A percentile compares a stretch with the other conserved stretches of the same genome.
Evolutionary conservation across 1,140 invertebrate species (phyloP).

Genomic region (Lanistes nyassanus): DNA sequence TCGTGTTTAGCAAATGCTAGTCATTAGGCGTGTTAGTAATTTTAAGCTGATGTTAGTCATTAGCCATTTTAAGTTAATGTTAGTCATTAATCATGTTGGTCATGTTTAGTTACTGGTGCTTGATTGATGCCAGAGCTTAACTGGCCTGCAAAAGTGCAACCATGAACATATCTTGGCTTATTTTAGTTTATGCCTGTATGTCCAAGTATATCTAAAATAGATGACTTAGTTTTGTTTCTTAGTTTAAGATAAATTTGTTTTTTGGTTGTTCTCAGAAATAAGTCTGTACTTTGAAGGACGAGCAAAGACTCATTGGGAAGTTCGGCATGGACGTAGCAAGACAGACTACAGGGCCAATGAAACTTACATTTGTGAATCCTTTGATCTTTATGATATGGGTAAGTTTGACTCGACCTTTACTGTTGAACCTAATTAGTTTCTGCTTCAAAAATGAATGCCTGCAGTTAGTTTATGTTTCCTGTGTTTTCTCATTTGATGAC

Average conservation of each 20-base stretch:
- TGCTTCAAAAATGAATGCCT: background rate
- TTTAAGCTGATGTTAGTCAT: too few species aligned
- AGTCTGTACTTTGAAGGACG: conserved; percentile 43
- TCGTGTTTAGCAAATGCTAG: too few species aligned
- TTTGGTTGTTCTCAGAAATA: conserved; percentile 31
- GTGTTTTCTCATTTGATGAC: background rate
- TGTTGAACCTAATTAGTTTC: background rate
- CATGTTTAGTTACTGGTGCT: background rate
- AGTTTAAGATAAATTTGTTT: background rate
- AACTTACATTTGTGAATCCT: conserved; percentile 41
- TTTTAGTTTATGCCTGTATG: background rate
- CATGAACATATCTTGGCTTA: background rate
- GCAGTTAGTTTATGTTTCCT: background rate
- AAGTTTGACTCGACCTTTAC: background rate
- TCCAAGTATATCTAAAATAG: background rate
- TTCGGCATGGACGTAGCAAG: conserved; percentile 40
- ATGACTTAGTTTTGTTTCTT: background rate
- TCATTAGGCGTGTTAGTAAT: too few species aligned
- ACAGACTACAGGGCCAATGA: conserved; percentile 47
- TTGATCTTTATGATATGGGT: conserved; percentile 41
- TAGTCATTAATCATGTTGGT: background rate
- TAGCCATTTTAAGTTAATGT: background rate
- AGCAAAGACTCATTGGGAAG: conserved; percentile 50
- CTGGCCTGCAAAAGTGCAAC: too few species aligned
- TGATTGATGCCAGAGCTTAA: background rate